Percentiles rank a stretch among this genome's conserved stretches.
These are phyloP conservation scores for Stratiomys singularior DNA, from an alignment of 2,888 invertebrate species.

Conservation along the genomic window DNA sequence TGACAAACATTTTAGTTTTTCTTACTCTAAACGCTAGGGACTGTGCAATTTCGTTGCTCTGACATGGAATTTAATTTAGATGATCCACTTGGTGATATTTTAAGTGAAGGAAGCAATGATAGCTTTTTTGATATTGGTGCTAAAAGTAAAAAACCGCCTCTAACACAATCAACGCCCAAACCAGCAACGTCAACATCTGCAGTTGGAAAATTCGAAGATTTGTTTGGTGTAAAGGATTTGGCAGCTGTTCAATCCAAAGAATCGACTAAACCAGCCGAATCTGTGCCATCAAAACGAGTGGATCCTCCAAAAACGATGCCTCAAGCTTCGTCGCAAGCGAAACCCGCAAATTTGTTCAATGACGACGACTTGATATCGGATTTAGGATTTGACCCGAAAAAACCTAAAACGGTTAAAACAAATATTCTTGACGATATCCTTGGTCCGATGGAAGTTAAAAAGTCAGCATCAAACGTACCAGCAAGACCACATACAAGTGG, in stretches of 20 bases:
- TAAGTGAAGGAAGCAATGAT: constrained; percentile 77
- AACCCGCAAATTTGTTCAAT: constrained; percentile 51
- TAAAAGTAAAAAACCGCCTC: constrained; percentile 41
- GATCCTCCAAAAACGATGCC: constrained; percentile 54
- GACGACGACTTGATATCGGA: constrained; percentile 61
- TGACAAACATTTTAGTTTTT: constrained; percentile 27
- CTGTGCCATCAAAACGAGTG: not conserved
- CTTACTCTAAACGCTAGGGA: not conserved
- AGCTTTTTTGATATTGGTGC: constrained; percentile 73
- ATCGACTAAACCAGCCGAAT: not conserved
- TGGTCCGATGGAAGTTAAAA: constrained; percentile 56
- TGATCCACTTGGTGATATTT: constrained; percentile 73
- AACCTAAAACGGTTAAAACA: constrained; percentile 60
- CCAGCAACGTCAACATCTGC: constrained; percentile 41
- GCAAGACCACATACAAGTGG: constrained; percentile 52
- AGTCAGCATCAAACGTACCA: constrained; percentile 55
- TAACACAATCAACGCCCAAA: constrained; percentile 41
- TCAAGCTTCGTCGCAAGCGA: not conserved
- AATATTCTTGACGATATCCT: constrained; percentile 64
- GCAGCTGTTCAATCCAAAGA: constrained; percentile 30
- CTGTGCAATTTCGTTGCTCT: not conserved
- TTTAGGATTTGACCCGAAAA: constrained; percentile 65
- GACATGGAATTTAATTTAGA: constrained; percentile 71
- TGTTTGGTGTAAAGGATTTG: constrained; percentile 62
- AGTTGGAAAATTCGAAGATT: constrained; percentile 61